Percentiles rank a stretch among this genome's conserved stretches.
These are phyloP conservation scores for Melierax canorus DNA, from an alignment of 2,113 vertebrate genomes.

Conservation along the genomic window DNA sequence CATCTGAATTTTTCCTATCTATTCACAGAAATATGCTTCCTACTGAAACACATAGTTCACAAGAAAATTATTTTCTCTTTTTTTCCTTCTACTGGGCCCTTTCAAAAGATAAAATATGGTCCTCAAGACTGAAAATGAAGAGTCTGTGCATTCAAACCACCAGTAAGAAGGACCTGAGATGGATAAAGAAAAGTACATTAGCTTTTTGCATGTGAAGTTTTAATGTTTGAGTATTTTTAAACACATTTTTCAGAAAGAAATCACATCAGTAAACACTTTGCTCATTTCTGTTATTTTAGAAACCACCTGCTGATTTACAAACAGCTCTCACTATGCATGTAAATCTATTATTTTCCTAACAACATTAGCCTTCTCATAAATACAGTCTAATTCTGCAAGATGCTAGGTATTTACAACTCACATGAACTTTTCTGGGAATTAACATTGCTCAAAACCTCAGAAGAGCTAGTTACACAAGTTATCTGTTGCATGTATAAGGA, in stretches of 20 bases:
- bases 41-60: background rate
- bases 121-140: background rate
- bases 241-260: conserved; percentile 1
- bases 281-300: conserved; percentile 24
- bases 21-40: background rate
- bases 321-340: background rate
- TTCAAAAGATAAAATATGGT: background rate
- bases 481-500: background rate
- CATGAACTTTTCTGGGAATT: background rate
- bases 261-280: conserved; percentile 20
- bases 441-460: background rate
- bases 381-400: background rate
- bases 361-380: conserved; percentile 5
- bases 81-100: background rate
- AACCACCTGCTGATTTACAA: conserved; percentile 48
- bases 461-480: background rate
- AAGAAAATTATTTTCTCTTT: background rate
- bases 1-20: background rate
- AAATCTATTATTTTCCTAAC: conserved; percentile 33
- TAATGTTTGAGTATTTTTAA: background rate
- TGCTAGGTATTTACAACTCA: background rate
- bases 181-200: background rate
- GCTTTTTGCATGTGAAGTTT: background rate
- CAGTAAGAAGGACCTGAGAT: background rate
- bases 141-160: background rate